Evolutionary conservation across 2,888 invertebrate species (phyloP).

Genomic region (Drosophila sordidula): DNA sequence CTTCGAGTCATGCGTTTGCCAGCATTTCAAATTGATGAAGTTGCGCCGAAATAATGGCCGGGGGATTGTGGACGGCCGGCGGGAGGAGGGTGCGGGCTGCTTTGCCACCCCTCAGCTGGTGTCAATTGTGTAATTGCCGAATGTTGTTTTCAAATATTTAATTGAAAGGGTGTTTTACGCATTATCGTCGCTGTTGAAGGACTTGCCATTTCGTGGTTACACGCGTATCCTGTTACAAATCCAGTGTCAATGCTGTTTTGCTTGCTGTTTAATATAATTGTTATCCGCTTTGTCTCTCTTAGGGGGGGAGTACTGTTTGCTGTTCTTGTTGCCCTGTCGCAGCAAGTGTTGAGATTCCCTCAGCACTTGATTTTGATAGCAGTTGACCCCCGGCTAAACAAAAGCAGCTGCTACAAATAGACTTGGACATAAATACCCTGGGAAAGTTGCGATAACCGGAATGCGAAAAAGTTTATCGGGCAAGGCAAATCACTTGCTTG

Average conservation of each 20-base stretch:
- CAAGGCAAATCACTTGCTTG: no score
- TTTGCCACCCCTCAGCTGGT: conserved; percentile 57
- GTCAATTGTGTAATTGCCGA: conserved; percentile 83
- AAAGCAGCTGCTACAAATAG: conserved; percentile 51
- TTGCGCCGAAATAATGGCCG: conserved; percentile 44
- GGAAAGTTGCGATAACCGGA: conserved; percentile 24
- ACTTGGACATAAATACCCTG: conserved; percentile 31
- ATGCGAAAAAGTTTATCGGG: neutral
- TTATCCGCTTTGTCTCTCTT: conserved; percentile 67
- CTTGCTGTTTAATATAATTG: conserved; percentile 78
- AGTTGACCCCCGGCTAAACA: conserved; percentile 27
- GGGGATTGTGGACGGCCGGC: neutral
- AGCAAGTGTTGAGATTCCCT: conserved; percentile 68
- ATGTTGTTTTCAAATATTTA: conserved; percentile 82
- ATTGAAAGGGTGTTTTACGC: conserved; percentile 82
- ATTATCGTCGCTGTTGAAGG: conserved; percentile 42
- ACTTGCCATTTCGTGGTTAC: conserved; percentile 81
- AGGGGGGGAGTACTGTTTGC: conserved; percentile 6
- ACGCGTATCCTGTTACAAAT: conserved; percentile 85
- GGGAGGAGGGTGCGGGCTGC: conserved; percentile 4
- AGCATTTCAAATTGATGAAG: conserved; percentile 83
- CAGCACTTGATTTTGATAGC: conserved; percentile 54
- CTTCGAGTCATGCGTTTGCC: conserved; percentile 47
- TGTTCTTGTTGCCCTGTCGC: conserved; percentile 20
- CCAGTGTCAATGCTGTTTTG: conserved; percentile 74